Conservation (phyloP, 2,113 vertebrate species). For the Saguinus imperator region DNA sequence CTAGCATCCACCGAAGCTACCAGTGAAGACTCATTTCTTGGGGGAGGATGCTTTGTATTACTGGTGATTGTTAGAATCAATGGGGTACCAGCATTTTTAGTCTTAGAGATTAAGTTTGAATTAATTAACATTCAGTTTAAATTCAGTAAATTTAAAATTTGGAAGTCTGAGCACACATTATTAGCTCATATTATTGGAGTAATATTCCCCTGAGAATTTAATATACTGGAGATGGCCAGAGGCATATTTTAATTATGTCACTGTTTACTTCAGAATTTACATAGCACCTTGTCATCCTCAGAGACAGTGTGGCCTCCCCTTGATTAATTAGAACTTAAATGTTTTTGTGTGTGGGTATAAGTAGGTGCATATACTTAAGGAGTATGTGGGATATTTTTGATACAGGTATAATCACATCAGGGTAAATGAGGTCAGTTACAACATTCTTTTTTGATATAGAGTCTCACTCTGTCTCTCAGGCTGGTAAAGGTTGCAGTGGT, state of each 20-base stretch:
- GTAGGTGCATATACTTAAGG: no score
- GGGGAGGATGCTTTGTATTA: background rate
- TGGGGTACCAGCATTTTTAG: background rate
- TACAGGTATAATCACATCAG: no score
- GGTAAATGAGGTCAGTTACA: no score
- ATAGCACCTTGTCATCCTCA: background rate
- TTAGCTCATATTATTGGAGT: background rate
- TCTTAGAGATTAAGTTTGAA: background rate
- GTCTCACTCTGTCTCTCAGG: no score
- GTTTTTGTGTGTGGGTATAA: no score
- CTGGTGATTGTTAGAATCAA: background rate
- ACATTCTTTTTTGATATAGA: no score
- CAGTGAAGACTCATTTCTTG: background rate
- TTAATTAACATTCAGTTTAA: background rate
- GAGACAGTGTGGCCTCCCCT: background rate
- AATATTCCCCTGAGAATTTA: background rate
- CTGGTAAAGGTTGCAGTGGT: no score
- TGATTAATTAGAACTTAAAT: background rate
- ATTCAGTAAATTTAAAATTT: background rate
- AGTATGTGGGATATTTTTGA: no score
- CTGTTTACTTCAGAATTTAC: background rate
- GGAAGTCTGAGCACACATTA: background rate
- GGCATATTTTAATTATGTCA: background rate
- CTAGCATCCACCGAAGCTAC: accelerated
- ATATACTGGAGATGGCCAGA: background rate